Conservation (phyloP, 2,113 vertebrate species). For the Martes martes region DNA sequence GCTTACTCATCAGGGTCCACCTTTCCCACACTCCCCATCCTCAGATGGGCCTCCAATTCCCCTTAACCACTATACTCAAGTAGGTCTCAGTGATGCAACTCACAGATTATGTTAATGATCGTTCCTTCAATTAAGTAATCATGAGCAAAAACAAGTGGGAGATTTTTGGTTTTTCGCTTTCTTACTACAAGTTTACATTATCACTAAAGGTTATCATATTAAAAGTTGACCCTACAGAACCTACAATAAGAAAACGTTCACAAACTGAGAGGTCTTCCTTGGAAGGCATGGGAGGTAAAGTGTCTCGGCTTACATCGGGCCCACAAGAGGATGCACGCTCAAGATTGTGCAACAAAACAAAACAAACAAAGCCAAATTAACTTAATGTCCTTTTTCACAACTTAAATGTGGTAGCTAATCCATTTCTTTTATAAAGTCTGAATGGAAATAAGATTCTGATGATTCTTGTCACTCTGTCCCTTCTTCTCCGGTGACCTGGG, state of each 20-base stretch:
- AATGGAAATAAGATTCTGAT: not conserved
- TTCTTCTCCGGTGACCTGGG: not conserved
- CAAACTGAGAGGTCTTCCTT: not conserved
- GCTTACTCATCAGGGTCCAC: not conserved
- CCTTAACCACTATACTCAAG: not conserved
- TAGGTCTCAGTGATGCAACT: not conserved
- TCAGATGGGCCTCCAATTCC: not conserved
- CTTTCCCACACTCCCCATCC: not conserved
- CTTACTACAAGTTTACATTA: not conserved
- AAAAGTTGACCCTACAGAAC: not conserved
- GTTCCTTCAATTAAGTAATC: not conserved
- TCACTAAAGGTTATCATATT: not conserved
- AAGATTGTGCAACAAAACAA: not conserved
- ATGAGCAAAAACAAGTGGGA: not conserved
- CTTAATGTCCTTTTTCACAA: not conserved
- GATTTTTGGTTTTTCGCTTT: not conserved
- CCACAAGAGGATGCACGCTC: not conserved
- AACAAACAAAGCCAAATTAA: not conserved
- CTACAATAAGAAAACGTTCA: not conserved
- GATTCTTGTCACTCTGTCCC: not conserved
- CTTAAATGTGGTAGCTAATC: not conserved
- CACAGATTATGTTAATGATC: not conserved
- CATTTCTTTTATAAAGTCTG: not conserved
- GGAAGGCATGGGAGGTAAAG: not conserved
- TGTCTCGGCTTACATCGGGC: not conserved